Conservation (phyloP, 2,113 vertebrate species). For the Notechis scutatus region DNA sequence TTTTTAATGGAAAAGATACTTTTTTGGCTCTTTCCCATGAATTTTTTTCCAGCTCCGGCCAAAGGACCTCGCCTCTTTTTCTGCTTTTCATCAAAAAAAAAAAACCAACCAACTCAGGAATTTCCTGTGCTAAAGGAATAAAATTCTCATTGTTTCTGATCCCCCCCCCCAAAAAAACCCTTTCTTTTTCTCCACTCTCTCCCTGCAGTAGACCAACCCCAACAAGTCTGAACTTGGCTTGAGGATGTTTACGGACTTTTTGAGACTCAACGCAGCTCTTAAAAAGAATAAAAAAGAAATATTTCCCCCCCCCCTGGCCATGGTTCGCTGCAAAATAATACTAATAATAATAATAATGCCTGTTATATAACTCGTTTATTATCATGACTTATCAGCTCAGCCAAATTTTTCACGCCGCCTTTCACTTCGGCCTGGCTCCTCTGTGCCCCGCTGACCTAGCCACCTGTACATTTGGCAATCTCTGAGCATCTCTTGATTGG, state of each 20-base stretch:
- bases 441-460: fast-evolving
- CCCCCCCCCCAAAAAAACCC: neutral
- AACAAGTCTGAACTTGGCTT: neutral
- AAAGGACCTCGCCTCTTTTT: neutral
- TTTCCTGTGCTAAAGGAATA: neutral
- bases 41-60: neutral
- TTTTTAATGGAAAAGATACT: neutral
- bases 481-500: neutral
- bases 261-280: neutral
- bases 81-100: neutral
- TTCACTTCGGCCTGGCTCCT: neutral
- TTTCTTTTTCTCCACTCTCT: neutral
- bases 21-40: neutral
- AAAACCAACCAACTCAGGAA: neutral
- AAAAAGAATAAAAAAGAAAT: neutral
- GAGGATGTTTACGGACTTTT: neutral
- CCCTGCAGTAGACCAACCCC: neutral
- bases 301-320: neutral
- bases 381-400: neutral
- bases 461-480: neutral
- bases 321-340: neutral
- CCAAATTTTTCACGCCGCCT: fast-evolving
- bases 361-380: constrained; percentile 12
- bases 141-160: neutral
- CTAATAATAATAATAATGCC: constrained; percentile 4